Base-by-base conservation (phyloP, 2,888 invertebrate genomes). In the Encarsia formosa region DNA sequence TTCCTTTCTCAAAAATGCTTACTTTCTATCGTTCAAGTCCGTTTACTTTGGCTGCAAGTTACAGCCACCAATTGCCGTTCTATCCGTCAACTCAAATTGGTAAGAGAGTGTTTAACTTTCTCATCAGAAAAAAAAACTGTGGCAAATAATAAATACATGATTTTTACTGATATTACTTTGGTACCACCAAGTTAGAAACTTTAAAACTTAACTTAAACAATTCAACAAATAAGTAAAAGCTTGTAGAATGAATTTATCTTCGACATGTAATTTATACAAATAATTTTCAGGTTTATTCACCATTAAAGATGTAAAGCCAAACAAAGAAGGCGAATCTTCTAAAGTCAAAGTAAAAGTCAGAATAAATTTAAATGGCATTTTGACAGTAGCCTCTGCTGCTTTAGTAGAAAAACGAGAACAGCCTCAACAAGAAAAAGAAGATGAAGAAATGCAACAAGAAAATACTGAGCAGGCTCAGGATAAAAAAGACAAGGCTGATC, bases 261-360 rank as follows among this genome's bases (percentile, higher is more conserved):
- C n/a, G n/a, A n/a, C n/a, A n/a, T n/a, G n/a, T n/a, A n/a, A n/a
- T n/a, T n/a, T n/a, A n/a, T n/a, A 26, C 6, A 26, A 26, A 26
- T 26, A 8, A 26, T 45, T 37, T 32, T 3, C 62, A 87, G 88
- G 87, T 60, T 79, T 81, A 52, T 92, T 88, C 83, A 77, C 81
- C 41, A 84, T 93, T 54, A 85, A 84, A 66, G 89, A 91, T 67
- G 83, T 98, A 5, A 86, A 87, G 63, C 91, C 97, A 4, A 88
- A 86, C 23, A 75, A 88, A 1, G 91, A 91, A 57, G 95, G 95
- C 24, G 93, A 93, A 66, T 84, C 88, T n/a, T 88, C 92, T 59
- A 97, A 95, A 75, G 88, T 98, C 1, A 97, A 97, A 77, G 87
- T 99, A 4, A 98, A 97, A 78, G 92, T 94, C 5, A 83, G 96